Evolutionary conservation across 2,888 invertebrate genomes (phyloP).

Genomic region (Acrocyrtus sp.): DNA sequence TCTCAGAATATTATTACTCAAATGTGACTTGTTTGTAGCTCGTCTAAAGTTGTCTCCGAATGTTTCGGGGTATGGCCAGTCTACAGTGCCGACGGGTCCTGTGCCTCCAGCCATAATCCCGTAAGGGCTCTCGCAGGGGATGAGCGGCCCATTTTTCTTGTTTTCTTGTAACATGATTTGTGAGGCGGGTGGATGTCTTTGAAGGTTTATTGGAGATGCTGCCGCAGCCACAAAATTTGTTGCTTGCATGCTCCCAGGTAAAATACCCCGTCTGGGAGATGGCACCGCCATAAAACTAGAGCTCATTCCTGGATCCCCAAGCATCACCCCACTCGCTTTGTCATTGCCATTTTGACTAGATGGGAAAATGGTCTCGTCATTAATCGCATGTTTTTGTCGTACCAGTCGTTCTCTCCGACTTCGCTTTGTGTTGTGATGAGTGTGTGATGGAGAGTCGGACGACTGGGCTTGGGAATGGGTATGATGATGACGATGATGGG

Average conservation of each 20-base stretch:
- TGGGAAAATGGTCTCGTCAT: constrained; percentile 54
- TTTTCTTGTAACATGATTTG: constrained; percentile 62
- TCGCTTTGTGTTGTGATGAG: constrained; percentile 39
- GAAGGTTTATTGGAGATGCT: constrained; percentile 62
- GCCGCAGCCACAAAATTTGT: constrained; percentile 53
- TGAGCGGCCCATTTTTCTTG: constrained; percentile 60
- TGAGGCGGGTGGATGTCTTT: constrained; percentile 61
- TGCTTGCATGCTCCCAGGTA: constrained; percentile 51
- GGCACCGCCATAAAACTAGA: constrained; percentile 57
- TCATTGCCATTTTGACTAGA: constrained; percentile 34
- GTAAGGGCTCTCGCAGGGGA: constrained; percentile 60
- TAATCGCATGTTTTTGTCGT: constrained; percentile 60
- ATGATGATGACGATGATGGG: constrained; percentile 36
- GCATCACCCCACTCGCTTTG: constrained; percentile 30
- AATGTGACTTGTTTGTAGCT: constrained; percentile 47
- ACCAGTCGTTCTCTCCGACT: constrained; percentile 58
- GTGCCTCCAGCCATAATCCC: constrained; percentile 55
- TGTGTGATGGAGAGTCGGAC: constrained; percentile 40
- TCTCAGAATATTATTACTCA: constrained; percentile 47
- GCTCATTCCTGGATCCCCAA: constrained; percentile 16
- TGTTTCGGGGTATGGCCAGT: constrained; percentile 54
- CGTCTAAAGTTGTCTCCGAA: constrained; percentile 44
- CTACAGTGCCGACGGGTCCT: constrained; percentile 38
- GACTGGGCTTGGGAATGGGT: constrained; percentile 38
- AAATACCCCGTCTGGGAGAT: constrained; percentile 54